phyloP scores from a whole-genome alignment of 2,888 invertebrate genomes.

The Hemistola chrysoprasaria region DNA sequence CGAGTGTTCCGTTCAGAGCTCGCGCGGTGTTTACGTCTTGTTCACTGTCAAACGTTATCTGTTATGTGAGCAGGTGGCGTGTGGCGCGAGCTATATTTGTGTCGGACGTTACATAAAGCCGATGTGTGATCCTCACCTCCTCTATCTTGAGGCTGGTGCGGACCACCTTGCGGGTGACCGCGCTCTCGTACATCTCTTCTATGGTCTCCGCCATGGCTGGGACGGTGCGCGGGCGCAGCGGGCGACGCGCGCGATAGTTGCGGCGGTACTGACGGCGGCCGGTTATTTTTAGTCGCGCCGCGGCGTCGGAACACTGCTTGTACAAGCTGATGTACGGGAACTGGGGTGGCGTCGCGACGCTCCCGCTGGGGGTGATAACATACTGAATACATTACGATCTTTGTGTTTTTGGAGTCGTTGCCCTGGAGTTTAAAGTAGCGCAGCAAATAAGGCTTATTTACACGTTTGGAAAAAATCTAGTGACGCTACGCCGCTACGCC shows the following conservation, averaged over 20 bases:
- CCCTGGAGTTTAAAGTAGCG: too few relatives aligned
- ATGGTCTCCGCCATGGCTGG: constrained; percentile 86
- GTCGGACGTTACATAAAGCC: constrained; percentile 71
- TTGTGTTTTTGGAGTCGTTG: background rate
- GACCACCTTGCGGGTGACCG: constrained; percentile 87
- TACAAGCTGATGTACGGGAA: constrained; percentile 19
- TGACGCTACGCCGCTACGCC: too few relatives aligned
- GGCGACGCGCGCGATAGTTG: constrained; percentile 73
- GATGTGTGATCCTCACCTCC: constrained; percentile 84
- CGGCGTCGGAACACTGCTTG: constrained; percentile 43
- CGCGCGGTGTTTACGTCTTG: constrained; percentile 67
- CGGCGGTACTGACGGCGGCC: constrained; percentile 74
- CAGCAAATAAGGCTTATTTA: too few relatives aligned
- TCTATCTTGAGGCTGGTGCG: constrained; percentile 87
- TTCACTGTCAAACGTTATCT: constrained; percentile 75
- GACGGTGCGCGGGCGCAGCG: constrained; percentile 68
- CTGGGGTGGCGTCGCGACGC: constrained; percentile 20
- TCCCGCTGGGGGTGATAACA: constrained; percentile 19
- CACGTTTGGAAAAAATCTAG: too few relatives aligned
- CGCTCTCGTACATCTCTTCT: constrained; percentile 86
- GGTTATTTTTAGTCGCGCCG: constrained; percentile 77
- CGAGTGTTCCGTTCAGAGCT: constrained; percentile 16
- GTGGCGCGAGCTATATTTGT: constrained; percentile 55
- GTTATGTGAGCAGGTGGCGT: constrained; percentile 74
- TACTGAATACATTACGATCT: too few relatives aligned